phyloP scores from a whole-genome alignment of 2,888 invertebrate genomes.

The Tipula lateralis region DNA sequence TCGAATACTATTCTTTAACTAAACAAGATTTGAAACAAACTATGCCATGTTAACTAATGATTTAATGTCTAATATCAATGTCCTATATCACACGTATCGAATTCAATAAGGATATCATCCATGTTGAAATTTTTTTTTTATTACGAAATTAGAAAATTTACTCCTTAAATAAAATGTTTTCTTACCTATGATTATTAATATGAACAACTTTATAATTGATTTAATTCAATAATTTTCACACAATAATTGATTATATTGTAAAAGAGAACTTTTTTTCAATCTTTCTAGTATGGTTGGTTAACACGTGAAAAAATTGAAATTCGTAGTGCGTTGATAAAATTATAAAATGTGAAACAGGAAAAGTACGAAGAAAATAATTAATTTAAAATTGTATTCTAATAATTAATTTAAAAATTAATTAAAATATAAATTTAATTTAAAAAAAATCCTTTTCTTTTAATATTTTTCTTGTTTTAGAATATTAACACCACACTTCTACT shows the following conservation, averaged over 20 bases:
- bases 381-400: constrained; percentile 13
- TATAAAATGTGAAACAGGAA: not conserved
- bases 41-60: not conserved
- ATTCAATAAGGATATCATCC: constrained; percentile 5
- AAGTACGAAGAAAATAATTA: not conserved
- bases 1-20: not conserved
- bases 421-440: constrained; percentile 14
- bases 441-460: not conserved
- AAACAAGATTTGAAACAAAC: not conserved
- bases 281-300: constrained; percentile 11
- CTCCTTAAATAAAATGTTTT: not conserved
- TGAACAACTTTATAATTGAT: constrained; percentile 5
- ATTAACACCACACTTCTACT: not conserved
- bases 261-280: not conserved
- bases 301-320: constrained; percentile 2
- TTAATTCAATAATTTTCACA: constrained; percentile 4
- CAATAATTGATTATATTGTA: constrained; percentile 14
- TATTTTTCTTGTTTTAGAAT: not conserved
- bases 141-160: not conserved
- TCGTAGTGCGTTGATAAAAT: not conserved
- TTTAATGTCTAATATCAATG: not conserved
- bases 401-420: constrained; percentile 19
- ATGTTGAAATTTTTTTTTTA: not conserved
- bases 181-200: not conserved
- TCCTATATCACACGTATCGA: not conserved